A percentile compares a stretch with the other conserved stretches of the same genome.
These are phyloP conservation scores for Papilio xuthus DNA, from an alignment of 1,140 invertebrate genomes.

Conservation along the genomic window DNA sequence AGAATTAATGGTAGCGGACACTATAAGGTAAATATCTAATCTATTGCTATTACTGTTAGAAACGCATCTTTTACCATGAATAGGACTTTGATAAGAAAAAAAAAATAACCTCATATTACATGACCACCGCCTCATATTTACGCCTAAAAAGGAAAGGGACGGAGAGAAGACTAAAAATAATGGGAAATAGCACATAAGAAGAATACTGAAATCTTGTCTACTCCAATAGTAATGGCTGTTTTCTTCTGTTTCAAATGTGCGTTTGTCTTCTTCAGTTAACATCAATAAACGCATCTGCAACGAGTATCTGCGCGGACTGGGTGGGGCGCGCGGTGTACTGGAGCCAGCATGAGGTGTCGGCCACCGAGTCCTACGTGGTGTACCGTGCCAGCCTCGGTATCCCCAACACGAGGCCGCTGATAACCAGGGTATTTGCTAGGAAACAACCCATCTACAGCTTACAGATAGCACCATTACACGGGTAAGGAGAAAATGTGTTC, in stretches of 20 bases:
- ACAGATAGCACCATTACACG: constrained; percentile 87
- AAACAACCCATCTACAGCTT: constrained; percentile 84
- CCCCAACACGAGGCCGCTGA: constrained; percentile 75
- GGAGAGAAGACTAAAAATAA: background rate
- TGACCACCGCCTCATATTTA: background rate
- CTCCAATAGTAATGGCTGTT: no score
- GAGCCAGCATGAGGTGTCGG: constrained; percentile 83
- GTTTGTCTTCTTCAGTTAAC: constrained; percentile 53
- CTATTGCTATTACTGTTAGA: background rate
- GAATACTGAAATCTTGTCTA: background rate
- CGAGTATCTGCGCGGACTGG: constrained; percentile 92
- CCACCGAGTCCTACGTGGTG: constrained; percentile 74
- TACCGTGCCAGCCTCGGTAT: constrained; percentile 84
- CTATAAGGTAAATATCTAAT: constrained; percentile 64
- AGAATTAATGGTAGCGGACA: constrained; percentile 81
- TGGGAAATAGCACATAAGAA: background rate
- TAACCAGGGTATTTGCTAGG: constrained; percentile 77
- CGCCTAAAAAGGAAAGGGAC: no score
- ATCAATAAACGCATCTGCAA: constrained; percentile 85
- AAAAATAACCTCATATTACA: background rate
- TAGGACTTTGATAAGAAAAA: background rate
- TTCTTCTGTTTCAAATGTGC: background rate
- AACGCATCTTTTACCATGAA: background rate
- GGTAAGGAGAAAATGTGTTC: constrained; percentile 72
- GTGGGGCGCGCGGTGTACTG: constrained; percentile 91